Evolutionary conservation across 92 coral and sea anemone genomes (phyloP).

Genomic region (Umimayanthus chanpuru): DNA sequence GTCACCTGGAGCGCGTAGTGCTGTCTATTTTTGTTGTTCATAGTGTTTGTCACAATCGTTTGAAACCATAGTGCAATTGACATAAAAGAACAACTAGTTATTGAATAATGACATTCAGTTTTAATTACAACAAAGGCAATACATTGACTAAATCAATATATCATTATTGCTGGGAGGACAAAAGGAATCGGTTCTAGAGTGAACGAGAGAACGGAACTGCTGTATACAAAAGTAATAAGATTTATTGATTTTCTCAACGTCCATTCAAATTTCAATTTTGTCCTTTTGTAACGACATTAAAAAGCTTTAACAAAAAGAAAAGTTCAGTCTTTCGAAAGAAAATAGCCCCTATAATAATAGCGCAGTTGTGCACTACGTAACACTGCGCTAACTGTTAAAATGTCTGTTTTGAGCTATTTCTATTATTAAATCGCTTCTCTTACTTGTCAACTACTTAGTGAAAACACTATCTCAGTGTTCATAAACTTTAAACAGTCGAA

Average conservation of each 20-base stretch:
- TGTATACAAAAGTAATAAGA: conserved; percentile 38
- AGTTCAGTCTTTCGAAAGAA: not conserved
- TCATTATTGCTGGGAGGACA: conserved; percentile 33
- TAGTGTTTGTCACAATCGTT: conserved; percentile 1
- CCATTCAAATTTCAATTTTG: not conserved
- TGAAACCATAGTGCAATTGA: conserved; percentile 11
- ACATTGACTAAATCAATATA: conserved; percentile 41
- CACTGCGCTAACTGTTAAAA: not conserved
- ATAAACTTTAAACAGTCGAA: not conserved
- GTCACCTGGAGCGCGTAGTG: conserved; percentile 43
- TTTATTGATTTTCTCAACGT: conserved; percentile 18
- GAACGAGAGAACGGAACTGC: conserved; percentile 13
- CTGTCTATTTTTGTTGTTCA: not conserved
- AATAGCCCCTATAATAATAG: conserved; percentile 13
- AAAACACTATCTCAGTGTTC: not conserved
- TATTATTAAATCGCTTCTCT: conserved; percentile 5
- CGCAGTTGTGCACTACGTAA: not conserved
- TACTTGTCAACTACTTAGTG: conserved; percentile 9
- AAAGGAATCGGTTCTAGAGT: conserved; percentile 6
- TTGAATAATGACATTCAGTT: conserved; percentile 29
- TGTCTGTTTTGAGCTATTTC: not conserved
- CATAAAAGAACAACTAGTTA: conserved; percentile 15
- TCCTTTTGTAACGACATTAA: conserved; percentile 15
- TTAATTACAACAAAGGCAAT: conserved; percentile 10
- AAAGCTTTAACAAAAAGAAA: conserved; percentile 13